Evolutionary conservation across 2,113 vertebrate genomes (phyloP).

Genomic region (Panthera leo): DNA sequence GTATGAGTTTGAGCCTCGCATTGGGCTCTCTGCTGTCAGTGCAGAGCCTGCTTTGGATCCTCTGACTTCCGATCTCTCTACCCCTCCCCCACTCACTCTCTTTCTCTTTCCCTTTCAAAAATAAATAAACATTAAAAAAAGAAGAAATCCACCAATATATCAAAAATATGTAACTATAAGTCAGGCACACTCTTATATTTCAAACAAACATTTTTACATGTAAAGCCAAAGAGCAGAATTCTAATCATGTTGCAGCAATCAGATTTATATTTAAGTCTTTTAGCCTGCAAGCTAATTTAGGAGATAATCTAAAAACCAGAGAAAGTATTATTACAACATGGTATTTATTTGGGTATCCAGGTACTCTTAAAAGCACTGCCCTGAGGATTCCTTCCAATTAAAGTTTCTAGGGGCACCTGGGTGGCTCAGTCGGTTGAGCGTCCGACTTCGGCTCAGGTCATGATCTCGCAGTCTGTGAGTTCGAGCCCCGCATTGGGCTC

Average conservation of each 20-base stretch:
- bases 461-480: too few relatives aligned
- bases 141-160: conserved; percentile 16
- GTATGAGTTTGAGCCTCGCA: too few relatives aligned
- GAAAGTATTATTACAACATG: not conserved
- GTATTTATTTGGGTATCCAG: not conserved
- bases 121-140: not conserved
- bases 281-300: conserved; percentile 35
- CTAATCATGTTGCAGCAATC: not conserved
- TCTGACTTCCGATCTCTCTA: too few relatives aligned
- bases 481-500: too few relatives aligned
- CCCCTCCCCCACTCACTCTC: too few relatives aligned
- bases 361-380: not conserved
- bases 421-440: too few relatives aligned
- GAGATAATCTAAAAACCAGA: not conserved
- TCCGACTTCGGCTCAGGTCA: too few relatives aligned
- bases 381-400: not conserved
- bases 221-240: conserved; percentile 38
- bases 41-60: too few relatives aligned
- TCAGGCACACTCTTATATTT: not conserved
- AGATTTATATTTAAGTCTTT: conserved; percentile 25
- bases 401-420: not conserved
- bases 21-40: too few relatives aligned
- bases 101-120: too few relatives aligned
- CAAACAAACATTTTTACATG: not conserved
- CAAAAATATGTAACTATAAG: conserved; percentile 8